These are phyloP conservation scores for Myathropa florea DNA, from an alignment of 2,888 invertebrate genomes.

Conservation along the genomic window DNA sequence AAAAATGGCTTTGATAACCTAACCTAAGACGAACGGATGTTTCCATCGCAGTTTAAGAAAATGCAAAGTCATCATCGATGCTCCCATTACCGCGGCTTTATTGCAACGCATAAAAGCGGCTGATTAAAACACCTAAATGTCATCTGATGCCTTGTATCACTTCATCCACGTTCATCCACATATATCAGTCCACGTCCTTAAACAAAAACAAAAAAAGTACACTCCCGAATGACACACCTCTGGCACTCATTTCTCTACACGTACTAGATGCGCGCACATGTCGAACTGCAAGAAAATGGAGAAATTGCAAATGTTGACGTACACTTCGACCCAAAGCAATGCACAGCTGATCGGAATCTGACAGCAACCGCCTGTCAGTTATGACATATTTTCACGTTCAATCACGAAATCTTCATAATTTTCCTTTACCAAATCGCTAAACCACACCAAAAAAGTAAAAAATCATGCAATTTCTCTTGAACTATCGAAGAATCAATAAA, in stretches of 20 bases:
- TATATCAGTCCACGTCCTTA: not conserved
- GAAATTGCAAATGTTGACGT: constrained; percentile 33
- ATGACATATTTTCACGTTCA: constrained; percentile 20
- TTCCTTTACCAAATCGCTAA: not conserved
- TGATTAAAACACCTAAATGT: too few relatives aligned
- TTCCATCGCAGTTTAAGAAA: too few relatives aligned
- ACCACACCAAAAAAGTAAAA: not conserved
- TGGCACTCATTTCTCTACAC: not conserved
- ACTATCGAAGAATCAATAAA: constrained; percentile 28
- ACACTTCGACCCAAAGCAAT: constrained; percentile 19
- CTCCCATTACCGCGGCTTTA: too few relatives aligned
- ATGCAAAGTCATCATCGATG: too few relatives aligned
- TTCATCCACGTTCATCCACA: too few relatives aligned
- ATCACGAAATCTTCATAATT: not conserved
- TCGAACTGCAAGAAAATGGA: constrained; percentile 26
- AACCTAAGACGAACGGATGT: too few relatives aligned
- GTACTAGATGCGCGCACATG: constrained; percentile 25
- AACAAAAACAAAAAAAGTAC: not conserved
- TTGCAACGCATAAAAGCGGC: too few relatives aligned
- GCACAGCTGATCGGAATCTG: constrained; percentile 26
- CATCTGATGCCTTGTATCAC: too few relatives aligned
- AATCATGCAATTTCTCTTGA: constrained; percentile 51
- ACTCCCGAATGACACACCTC: not conserved
- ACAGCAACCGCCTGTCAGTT: constrained; percentile 11
- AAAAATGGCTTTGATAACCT: too few relatives aligned